Base-by-base conservation (phyloP, 2,797 vertebrate genomes). In the Syngnathus rostellatus region DNA sequence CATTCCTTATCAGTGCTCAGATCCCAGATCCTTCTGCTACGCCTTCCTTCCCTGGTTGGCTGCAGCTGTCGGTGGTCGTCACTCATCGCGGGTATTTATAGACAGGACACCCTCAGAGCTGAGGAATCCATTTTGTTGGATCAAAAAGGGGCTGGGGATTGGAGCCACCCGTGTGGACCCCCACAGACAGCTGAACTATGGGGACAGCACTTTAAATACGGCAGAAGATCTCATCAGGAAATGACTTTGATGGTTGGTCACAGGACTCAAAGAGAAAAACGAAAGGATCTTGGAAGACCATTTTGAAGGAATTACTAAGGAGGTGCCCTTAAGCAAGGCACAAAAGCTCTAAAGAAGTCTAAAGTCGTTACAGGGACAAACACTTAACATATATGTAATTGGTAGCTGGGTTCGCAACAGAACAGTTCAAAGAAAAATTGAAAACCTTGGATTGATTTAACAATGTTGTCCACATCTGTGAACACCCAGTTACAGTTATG, bases 11-110 rank as follows among this genome's bases (percentile, higher is more conserved):
- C 65, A 69, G 74, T 31, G 50, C 79, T 80, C 83, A 72, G 74
- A 61, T 76, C 62, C 75, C 68, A 69, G 81, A 76, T 63, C 0
- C 16, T 53, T 51, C 16, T 53, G 78, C 69, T 68, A 70, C 40
- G 72, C 67, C 68, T 72, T 0, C 37, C 25, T 72, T 0, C 37
- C 25, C 72, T 59, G 81, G 73, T 76, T 19, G 62, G 57, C 79
- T 78, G 68, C 93, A 94, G 93, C 93, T 94, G 94, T 91, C 90
- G 68, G 48, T 75, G 79, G 63, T 73, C 62, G 78, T 92, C 90
- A 87, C 71, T 73, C 72, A 80, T 81, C 72, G 72, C 53, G 64
- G 80, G 78, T 94, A 95, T 94, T 94, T 94, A 94, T 92, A 95
- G 92, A 82, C 69, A 16, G 71, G 67, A 77, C 17, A 74, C 10